These are phyloP conservation scores for Tetramorium parvispinum DNA, from an alignment of 1,140 invertebrate species.

Conservation along the genomic window DNA sequence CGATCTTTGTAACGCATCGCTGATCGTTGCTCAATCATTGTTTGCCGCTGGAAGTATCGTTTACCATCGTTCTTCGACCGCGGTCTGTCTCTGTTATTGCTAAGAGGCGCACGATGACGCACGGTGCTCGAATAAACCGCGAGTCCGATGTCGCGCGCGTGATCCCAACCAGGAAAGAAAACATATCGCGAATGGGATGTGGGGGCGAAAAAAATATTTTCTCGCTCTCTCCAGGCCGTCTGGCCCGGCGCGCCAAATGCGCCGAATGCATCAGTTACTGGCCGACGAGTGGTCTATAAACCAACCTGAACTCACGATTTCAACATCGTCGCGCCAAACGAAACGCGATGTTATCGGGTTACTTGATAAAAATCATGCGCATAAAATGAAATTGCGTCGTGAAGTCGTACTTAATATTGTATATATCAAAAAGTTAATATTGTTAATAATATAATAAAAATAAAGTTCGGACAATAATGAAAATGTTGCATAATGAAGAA, in stretches of 20 bases:
- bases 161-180: slow-evolving; percentile 47
- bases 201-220: slow-evolving; percentile 64
- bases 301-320: not conserved
- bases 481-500: too few relatives aligned
- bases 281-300: slow-evolving; percentile 8
- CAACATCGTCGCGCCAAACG: slow-evolving; percentile 35
- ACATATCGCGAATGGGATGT: slow-evolving; percentile 1
- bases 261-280: slow-evolving; percentile 3
- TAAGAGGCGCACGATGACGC: slow-evolving; percentile 53
- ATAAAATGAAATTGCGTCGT: not conserved
- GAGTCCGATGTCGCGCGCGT: slow-evolving; percentile 29
- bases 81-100: slow-evolving; percentile 61
- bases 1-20: slow-evolving; percentile 55
- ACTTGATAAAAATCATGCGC: slow-evolving; percentile 20
- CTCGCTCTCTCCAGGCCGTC: slow-evolving; percentile 35
- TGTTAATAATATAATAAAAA: too few relatives aligned
- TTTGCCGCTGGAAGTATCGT: slow-evolving; percentile 42
- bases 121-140: slow-evolving; percentile 47
- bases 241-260: slow-evolving; percentile 21
- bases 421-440: too few relatives aligned
- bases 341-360: slow-evolving; percentile 38
- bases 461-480: too few relatives aligned
- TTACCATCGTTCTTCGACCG: slow-evolving; percentile 29
- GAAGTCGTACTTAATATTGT: not conserved
- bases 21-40: slow-evolving; percentile 47